A percentile compares a stretch with the other conserved stretches of the same genome.
Conservation (phyloP, 2,113 vertebrate species). For the Peromyscus polionotus region DNA sequence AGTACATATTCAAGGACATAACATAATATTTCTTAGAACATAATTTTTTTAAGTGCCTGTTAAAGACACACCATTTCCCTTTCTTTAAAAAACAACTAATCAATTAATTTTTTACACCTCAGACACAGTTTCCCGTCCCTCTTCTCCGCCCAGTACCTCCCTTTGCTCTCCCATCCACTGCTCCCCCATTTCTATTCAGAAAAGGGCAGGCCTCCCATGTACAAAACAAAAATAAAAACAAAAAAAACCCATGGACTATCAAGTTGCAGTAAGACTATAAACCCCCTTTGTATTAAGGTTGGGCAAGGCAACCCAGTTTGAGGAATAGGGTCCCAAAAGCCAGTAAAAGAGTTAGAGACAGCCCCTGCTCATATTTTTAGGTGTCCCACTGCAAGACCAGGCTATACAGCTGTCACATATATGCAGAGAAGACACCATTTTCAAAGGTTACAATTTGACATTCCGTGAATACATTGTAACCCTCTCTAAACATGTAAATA, state of each 20-base stretch:
- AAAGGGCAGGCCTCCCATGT: background rate
- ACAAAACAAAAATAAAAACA: background rate
- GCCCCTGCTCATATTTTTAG: background rate
- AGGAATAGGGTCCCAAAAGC: background rate
- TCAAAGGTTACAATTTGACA: background rate
- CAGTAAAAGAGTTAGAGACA: background rate
- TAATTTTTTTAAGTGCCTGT: conserved; percentile 83
- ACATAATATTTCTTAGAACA: conserved; percentile 87
- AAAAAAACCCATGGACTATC: background rate
- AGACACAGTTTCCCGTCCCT: background rate
- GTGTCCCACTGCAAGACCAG: background rate
- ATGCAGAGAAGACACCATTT: background rate
- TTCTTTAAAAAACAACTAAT: background rate
- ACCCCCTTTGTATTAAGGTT: background rate
- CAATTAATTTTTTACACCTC: background rate
- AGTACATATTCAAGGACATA: background rate
- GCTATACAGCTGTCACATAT: background rate
- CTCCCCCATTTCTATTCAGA: background rate
- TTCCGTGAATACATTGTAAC: background rate
- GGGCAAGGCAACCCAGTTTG: background rate
- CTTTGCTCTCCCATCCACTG: background rate
- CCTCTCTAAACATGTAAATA: too few species aligned
- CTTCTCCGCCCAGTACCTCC: background rate
- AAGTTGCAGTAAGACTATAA: background rate
- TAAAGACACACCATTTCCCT: background rate